Percentiles rank a stretch among this genome's conserved stretches.
Conservation (phyloP, 2,797 vertebrate species). For the Xyrichtys novacula region DNA sequence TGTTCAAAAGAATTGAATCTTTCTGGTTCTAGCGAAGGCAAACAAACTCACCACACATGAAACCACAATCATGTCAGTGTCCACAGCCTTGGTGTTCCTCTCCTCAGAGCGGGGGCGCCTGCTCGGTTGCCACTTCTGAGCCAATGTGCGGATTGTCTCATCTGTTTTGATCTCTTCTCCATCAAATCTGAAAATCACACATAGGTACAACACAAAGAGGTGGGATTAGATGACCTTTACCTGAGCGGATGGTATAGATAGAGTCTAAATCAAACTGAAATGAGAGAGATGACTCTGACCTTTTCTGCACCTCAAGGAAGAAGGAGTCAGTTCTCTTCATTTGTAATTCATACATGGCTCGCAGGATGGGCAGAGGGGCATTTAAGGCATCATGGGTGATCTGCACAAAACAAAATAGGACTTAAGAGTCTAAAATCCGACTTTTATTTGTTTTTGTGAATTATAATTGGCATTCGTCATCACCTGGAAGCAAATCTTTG, state of each 20-base stretch:
- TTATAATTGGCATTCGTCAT: neutral
- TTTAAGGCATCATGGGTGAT: constrained; percentile 97
- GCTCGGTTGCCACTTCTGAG: constrained; percentile 95
- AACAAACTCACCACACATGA: constrained; percentile 88
- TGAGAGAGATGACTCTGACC: constrained; percentile 77
- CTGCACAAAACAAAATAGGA: constrained; percentile 70
- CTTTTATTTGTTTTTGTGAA: neutral
- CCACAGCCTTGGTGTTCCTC: constrained; percentile 92
- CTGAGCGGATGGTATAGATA: neutral
- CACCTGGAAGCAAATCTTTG: constrained; percentile 97
- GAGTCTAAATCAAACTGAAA: neutral
- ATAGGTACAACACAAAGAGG: neutral
- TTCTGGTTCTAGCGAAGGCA: too few species aligned
- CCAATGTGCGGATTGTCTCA: constrained; percentile 93
- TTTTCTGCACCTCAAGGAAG: constrained; percentile 96
- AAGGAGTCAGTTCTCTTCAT: constrained; percentile 97
- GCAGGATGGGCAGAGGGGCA: constrained; percentile 94
- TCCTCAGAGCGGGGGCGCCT: constrained; percentile 89
- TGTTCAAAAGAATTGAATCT: too few species aligned
- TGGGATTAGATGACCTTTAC: neutral
- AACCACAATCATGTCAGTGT: constrained; percentile 96
- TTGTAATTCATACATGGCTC: constrained; percentile 96
- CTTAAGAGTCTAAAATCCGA: neutral
- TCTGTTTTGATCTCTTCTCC: constrained; percentile 94
- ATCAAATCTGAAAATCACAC: constrained; percentile 87